Percentiles rank a stretch among this genome's conserved stretches.
phyloP scores from a whole-genome alignment of 2,888 invertebrate genomes.

The Dynastes hyllus region DNA sequence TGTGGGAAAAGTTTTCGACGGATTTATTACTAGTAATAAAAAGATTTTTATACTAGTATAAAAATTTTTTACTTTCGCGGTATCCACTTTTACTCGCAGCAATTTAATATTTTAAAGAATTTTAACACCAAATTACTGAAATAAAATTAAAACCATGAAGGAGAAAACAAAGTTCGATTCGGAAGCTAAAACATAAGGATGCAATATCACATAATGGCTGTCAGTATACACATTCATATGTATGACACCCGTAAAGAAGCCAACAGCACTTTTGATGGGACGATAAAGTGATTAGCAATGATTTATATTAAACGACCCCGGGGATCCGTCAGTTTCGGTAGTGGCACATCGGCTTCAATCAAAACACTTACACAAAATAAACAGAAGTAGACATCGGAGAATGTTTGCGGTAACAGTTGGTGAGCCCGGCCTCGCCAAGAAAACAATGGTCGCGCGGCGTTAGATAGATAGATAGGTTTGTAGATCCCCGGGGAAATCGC shows the following conservation, averaged over 20 bases:
- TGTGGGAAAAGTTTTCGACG: no score
- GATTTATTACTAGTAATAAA: no score
- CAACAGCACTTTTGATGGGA: conserved; percentile 28
- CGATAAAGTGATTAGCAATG: conserved; percentile 47
- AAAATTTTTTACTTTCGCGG: no score
- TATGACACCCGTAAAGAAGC: neutral
- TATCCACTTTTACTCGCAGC: no score
- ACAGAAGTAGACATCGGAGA: conserved; percentile 41
- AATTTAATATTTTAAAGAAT: neutral
- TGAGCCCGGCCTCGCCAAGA: conserved; percentile 32
- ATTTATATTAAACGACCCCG: conserved; percentile 43
- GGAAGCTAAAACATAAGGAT: neutral
- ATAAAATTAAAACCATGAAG: neutral
- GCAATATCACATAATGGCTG: neutral
- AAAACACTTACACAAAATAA: conserved; percentile 51
- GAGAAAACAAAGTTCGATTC: neutral
- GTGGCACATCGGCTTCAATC: conserved; percentile 48
- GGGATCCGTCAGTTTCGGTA: neutral
- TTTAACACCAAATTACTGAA: neutral
- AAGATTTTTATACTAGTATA: no score
- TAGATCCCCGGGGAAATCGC: conserved; percentile 56
- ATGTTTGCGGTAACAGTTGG: conserved; percentile 49
- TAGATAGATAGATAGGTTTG: conserved; percentile 55
- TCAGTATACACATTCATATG: neutral
- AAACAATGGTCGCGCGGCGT: conserved; percentile 48